Evolutionary conservation across 2,113 vertebrate genomes (phyloP), one percentile per base, ranked within the genome.

Genomic region (Amia ocellicauda): DNA sequence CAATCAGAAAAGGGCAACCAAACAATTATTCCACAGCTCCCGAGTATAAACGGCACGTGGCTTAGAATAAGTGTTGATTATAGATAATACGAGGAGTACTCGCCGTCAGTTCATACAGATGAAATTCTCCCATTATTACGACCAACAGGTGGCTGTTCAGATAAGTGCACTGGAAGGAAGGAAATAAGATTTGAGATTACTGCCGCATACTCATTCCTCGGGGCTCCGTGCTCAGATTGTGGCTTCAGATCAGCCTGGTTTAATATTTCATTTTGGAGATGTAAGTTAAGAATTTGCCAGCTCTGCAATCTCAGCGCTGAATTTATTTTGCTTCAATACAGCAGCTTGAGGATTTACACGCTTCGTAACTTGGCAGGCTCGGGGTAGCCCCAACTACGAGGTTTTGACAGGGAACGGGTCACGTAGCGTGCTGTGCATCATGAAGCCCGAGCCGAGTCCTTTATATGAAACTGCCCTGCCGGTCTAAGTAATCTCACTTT

Each of bases 131-230:
- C 14, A 24, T 66, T 59, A 47, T 51, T 57, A 51, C 16, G 13
- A 4, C 19, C 11, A 31, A 58, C 29, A 19, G 63, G 43, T 31
- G 22, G 28, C 63, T 41, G 27, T 19, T 66, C 3, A 23, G 56
- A 65, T 36, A 50, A 31, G 45, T 14, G 4, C 1, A 47, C 3
- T 8, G 3, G 23, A 23, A 2, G 20, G 11, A 20, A 53, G 62
- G 40, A 61, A 68, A 66, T 62, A 56, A 61, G 62, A n/a, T 4
- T 47, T 24, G 26, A 68, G 67, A 72, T 69, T 68, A 68, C 58
- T 43, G 47, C 58, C 66, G 40, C 47, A 58, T 28, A 65, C 43
- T 57, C 23, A 41, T 62, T 17, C 54, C 11, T 20, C 19, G 11
- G 56, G 62, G 42, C 7, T 68, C n/a, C 29, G 57, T 47, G 29